Evolutionary conservation across 2,888 invertebrate genomes (phyloP), one percentile per base, ranked within the genome.

Genomic region (Apoda limacodes): DNA sequence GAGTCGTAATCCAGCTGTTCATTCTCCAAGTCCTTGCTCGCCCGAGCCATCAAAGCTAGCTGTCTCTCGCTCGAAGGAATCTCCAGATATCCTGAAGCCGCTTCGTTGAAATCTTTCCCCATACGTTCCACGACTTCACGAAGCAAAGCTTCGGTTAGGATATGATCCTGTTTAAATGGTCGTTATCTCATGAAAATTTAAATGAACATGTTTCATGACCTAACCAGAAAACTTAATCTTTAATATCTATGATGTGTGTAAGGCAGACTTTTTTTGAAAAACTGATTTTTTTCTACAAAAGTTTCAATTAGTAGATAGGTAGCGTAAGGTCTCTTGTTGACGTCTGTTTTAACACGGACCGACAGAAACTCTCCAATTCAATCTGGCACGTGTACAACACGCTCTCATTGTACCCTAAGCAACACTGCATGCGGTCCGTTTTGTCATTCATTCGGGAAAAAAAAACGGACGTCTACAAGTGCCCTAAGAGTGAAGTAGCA

Each of bases 81-180:
- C 48, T 88, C 88, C 45, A 88, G 58, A 57, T 88, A 89, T 23
- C 76, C 61, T 35, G 87, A 85, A 2, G 86, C 84, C 3, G 83
- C 82, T 32, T 88, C 88, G 37, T 82, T 83, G 49, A 90, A 82
- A 34, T 92, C 89, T 49, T 87, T 89, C 34, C 88, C 88, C 87
- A 92, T 89, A 36, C 88, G 86, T 56, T 88, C 89, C 28, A 92
- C 86, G 15, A 92, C 80, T 55, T 92, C 90, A 40, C 89, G 87
- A 34, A 93, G 78, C 39, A 92, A 76, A 35, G 86, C 84, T 53
- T 90, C 89, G 28, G 88, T 86, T 48, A 90, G 75, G 39, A 85
- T 82, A 51, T 83, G 85, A 43, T 88, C 87, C 78, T 88, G 51
- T 21, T 37, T 27, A 22, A 15, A 22, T 19, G 9, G 19, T 19